Conservation (phyloP, 2,797 vertebrate genomes). For the Molossus alvarezi region DNA sequence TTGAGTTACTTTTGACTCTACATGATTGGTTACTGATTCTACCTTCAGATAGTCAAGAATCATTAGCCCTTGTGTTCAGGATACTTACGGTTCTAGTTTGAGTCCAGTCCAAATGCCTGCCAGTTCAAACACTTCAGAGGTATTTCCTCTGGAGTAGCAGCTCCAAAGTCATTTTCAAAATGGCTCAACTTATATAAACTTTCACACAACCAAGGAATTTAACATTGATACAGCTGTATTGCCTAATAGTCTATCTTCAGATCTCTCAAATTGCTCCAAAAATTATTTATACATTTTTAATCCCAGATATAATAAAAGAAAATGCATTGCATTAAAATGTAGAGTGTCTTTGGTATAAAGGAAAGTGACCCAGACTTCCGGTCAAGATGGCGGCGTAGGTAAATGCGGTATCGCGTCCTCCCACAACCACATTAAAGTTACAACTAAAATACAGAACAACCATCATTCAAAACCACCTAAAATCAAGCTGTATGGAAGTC, state of each 20-base stretch:
- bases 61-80: neutral
- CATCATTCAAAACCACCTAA: too few relatives aligned
- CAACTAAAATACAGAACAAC: too few relatives aligned
- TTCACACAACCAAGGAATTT: neutral
- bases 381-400: too few relatives aligned
- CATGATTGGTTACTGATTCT: neutral
- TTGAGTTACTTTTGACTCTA: neutral
- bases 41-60: neutral
- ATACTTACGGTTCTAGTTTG: neutral
- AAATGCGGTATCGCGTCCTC: too few relatives aligned
- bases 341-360: neutral
- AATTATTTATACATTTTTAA: neutral
- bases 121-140: neutral
- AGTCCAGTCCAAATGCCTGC: too few relatives aligned
- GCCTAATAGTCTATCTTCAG: neutral
- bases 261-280: neutral
- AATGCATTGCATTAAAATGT: neutral
- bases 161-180: neutral
- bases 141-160: neutral
- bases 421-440: too few relatives aligned
- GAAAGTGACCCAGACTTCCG: neutral
- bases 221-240: neutral
- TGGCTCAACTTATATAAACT: neutral
- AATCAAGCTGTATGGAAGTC: too few relatives aligned
- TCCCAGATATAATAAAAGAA: neutral